Conservation (phyloP, 2,797 vertebrate genomes). For the Pachyuromys duprasi region DNA sequence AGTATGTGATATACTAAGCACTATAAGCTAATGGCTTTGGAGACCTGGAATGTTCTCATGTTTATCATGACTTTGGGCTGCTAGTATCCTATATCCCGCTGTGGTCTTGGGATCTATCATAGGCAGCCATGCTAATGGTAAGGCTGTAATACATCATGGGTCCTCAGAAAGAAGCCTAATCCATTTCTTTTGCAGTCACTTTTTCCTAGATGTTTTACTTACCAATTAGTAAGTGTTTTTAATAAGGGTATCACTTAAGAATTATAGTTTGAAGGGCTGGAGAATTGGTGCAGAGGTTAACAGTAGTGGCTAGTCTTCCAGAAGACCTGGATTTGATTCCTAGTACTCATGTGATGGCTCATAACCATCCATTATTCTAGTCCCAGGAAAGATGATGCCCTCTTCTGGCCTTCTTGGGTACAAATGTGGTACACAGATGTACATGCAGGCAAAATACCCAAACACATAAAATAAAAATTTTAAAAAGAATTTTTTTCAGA, state of each 20-base stretch:
- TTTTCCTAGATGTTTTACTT: constrained; percentile 19
- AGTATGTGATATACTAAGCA: background rate
- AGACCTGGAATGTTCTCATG: background rate
- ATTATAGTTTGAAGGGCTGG: background rate
- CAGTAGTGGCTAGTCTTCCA: background rate
- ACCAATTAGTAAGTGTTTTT: constrained; percentile 14
- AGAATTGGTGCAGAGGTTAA: background rate
- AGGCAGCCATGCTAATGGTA: background rate
- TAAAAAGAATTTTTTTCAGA: background rate
- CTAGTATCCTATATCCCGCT: background rate
- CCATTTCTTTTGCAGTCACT: background rate
- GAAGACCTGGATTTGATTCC: background rate
- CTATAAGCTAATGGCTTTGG: background rate
- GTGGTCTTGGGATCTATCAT: background rate
- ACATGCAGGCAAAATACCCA: background rate
- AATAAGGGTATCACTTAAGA: constrained; percentile 28
- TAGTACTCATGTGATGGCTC: background rate
- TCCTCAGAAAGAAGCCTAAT: constrained; percentile 1
- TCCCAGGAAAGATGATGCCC: background rate
- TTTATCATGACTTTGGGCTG: background rate
- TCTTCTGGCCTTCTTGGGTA: background rate
- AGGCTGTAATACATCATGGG: background rate
- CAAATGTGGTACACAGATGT: background rate
- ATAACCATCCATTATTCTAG: background rate
- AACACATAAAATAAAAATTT: background rate